phyloP scores from a whole-genome alignment of 2,797 vertebrate species.

The Melanotaenia boesemani region DNA sequence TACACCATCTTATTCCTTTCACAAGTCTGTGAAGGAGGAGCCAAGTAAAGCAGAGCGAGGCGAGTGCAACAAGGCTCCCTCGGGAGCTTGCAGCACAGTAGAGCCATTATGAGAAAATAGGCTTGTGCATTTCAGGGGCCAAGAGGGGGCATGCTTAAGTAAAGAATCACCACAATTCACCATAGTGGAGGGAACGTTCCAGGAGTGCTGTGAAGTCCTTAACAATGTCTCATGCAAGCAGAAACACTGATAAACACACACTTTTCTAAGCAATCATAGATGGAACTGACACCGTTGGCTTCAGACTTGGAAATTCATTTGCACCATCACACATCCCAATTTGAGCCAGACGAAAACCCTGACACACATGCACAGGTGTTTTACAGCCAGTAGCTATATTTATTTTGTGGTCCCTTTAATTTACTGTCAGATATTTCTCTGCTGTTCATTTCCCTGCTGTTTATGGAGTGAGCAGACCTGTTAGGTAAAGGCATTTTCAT shows the following conservation, averaged over 20 bases:
- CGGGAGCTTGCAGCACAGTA: conserved; percentile 69
- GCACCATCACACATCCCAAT: conserved; percentile 5
- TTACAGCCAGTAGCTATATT: conserved; percentile 39
- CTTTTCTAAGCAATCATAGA: neutral
- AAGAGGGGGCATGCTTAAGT: conserved; percentile 79
- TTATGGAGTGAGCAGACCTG: conserved; percentile 61
- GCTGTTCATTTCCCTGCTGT: conserved; percentile 43
- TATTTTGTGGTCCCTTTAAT: conserved; percentile 57
- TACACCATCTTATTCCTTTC: conserved; percentile 32
- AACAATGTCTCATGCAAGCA: conserved; percentile 29
- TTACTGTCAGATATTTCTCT: conserved; percentile 44
- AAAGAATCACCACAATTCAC: conserved; percentile 76
- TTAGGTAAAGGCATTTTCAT: conserved; percentile 68
- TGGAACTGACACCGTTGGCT: neutral
- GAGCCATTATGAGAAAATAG: conserved; percentile 79
- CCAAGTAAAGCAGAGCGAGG: conserved; percentile 55
- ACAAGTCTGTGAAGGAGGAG: conserved; percentile 37
- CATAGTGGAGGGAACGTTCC: conserved; percentile 42
- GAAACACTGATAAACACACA: conserved; percentile 2
- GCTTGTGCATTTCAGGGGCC: conserved; percentile 73
- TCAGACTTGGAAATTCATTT: conserved; percentile 19
- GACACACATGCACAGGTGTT: conserved; percentile 41
- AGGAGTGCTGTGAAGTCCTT: conserved; percentile 26
- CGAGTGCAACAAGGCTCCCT: conserved; percentile 51
- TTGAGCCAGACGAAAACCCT: conserved; percentile 23